Evolutionary conservation across 2,888 invertebrate species (phyloP), one percentile per base, ranked within the genome.

Genomic region (Colletes collaris): DNA sequence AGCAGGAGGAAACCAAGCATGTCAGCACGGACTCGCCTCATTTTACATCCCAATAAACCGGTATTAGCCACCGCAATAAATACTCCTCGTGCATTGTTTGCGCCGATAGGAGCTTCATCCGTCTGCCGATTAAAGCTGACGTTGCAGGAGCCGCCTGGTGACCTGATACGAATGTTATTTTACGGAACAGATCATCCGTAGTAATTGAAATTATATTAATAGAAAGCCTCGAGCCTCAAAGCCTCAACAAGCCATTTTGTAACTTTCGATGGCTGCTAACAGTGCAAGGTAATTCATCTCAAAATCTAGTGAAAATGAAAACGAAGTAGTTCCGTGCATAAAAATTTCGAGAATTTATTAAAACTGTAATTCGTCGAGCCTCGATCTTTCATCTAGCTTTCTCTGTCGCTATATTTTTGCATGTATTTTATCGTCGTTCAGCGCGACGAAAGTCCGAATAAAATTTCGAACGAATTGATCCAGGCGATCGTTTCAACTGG

Each of bases 41-140:
- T 89, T 90, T 90, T 89, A 90, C 90, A 90, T 89, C 83, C 86
- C 89, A 90, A 90, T 90, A 90, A 90, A 90, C 85, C 83, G 88
- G 90, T 80, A 90, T 90, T 90, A 90, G 88, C 87, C 83, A 69
- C 65, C 84, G 87, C 89, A 89, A 90, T 90, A 90, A 90, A 90
- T 90, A 89, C 88, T 85, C 82, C 72, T 67, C 70, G 84, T 72
- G 82, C 84, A 86, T 88, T 89, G 89, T 88, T 89, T 88, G 87
- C 86, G 69, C 71, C 85, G 70, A 86, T 83, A 77, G 75, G 19
- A 76, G 75, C 55, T 71, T 77, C 76, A 79, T 84, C 78, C 80
- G 76, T 82, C 70, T 81, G 78, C 67, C 85, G 87, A 87, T 89
- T 89, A 87, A 88, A 89, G 89, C 86, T 83, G 87, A 88, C 87